These are phyloP conservation scores for Epizoanthus stellaris DNA, from an alignment of 92 coral and sea anemone genomes.

Conservation along the genomic window DNA sequence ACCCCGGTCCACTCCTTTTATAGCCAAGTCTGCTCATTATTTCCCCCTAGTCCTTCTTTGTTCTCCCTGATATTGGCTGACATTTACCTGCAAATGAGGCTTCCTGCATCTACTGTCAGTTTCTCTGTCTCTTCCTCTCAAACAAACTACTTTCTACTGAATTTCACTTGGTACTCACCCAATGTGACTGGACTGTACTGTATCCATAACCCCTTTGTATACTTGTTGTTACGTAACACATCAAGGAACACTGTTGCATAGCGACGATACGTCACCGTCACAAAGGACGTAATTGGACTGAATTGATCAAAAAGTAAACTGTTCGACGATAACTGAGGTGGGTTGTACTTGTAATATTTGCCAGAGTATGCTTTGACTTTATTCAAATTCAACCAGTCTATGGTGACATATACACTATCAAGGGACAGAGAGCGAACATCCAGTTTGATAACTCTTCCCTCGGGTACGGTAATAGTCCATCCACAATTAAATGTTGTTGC, in stretches of 20 bases:
- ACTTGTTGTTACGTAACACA: neutral
- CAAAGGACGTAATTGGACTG: neutral
- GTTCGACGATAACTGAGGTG: neutral
- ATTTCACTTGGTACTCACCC: neutral
- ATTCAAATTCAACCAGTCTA: neutral
- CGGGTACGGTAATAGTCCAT: constrained; percentile 8
- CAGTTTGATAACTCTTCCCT: constrained; percentile 17
- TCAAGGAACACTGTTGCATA: constrained; percentile 7
- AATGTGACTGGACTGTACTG: constrained; percentile 25
- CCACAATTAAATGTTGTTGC: constrained; percentile 3
- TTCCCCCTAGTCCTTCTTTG: too few relatives aligned
- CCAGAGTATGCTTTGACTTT: constrained; percentile 8
- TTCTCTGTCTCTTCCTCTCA: too few relatives aligned
- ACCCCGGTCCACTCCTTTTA: too few relatives aligned
- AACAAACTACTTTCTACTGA: too few relatives aligned
- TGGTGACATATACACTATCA: neutral
- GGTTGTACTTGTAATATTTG: constrained; percentile 8
- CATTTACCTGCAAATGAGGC: too few relatives aligned
- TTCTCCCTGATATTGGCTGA: too few relatives aligned
- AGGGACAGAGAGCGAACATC: neutral
- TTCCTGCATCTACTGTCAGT: too few relatives aligned
- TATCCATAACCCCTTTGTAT: constrained; percentile 38
- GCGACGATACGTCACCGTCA: neutral
- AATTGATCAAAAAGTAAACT: neutral
- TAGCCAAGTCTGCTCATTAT: too few relatives aligned